A percentile compares a stretch with the other conserved stretches of the same genome.
Evolutionary conservation across 2,113 vertebrate genomes (phyloP).

Genomic region (Condylura cristata): DNA sequence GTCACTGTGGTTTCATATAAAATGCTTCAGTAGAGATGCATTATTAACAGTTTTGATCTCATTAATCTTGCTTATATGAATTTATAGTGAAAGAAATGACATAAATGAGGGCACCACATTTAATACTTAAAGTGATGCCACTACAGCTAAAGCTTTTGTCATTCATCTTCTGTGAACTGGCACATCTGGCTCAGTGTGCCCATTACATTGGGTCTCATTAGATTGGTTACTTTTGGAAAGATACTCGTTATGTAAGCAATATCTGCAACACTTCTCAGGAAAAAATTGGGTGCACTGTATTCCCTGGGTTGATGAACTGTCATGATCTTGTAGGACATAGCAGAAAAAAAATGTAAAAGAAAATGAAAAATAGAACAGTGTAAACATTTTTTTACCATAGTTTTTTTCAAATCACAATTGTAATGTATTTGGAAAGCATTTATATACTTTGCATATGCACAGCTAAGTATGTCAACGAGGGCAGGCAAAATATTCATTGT

Average conservation of each 20-base stretch:
- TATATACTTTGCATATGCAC: background rate
- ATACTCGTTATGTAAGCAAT: background rate
- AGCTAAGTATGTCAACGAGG: background rate
- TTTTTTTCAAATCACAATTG: background rate
- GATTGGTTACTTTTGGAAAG: slow-evolving; percentile 27
- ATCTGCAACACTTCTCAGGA: background rate
- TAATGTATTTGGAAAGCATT: background rate
- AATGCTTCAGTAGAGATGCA: background rate
- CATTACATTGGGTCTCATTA: background rate
- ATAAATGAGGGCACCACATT: background rate
- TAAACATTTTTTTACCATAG: background rate
- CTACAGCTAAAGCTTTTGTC: background rate
- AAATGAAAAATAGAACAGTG: slow-evolving; percentile 22
- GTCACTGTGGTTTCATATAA: background rate
- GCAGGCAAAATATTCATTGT: background rate
- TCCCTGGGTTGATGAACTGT: slow-evolving; percentile 26
- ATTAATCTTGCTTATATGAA: slow-evolving; percentile 7
- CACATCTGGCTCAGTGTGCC: background rate
- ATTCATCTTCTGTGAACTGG: background rate
- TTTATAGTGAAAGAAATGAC: background rate
- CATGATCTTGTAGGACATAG: background rate
- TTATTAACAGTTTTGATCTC: background rate
- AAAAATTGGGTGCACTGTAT: background rate
- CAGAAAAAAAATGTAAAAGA: background rate
- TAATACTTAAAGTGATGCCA: background rate